Base-by-base conservation (phyloP, 1,140 invertebrate genomes). In the Babylonia areolata region DNA sequence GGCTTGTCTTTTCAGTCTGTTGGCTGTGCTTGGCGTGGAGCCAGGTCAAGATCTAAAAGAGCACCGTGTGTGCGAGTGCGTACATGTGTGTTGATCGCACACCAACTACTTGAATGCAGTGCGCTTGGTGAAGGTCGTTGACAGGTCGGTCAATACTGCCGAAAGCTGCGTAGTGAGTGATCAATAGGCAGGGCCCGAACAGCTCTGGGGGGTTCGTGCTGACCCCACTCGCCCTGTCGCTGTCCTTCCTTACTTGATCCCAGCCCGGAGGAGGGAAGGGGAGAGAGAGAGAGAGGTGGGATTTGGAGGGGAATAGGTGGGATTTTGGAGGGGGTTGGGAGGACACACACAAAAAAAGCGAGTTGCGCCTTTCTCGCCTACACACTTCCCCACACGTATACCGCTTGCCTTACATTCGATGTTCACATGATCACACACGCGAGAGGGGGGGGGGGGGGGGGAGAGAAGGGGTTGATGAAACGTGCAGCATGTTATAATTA, bases 391-490 rank as follows among this genome's bases (percentile, higher is more conserved):
- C 46, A 9, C 17, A 9, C 17, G 46, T 51, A 51, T 17, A 12
- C 17, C 17, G 46, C 46, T 51, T 9, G 46, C 46, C 46, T 51
- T 9, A 12, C 17, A 17, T 51, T 46, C 46, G 17, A 17, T 51
- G 46, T 51, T 12, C n/a, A n/a, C n/a, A n/a, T n/a, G n/a, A n/a
- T n/a, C n/a, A 1, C 0, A 2, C 0, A 17, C 9, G 58, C 15
- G 58, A 23, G 58, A 23, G 73, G 73, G 73, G 33, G 73, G 73
- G 73, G 73, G 73, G 73, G 33, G 73, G 73, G 73, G 73, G 73
- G 33, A 1, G 3, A 12, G 73, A 23, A 20, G 58, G 23, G 28
- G 58, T 23, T 28, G 58, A 64, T 28, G 58, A 64, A 64, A 28
- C 28, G 28, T 64, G 58, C 23, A 64, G 58, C 23, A 23, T 20